Evolutionary conservation across 2,113 vertebrate species (phyloP).

Genomic region (Hymenochirus boettgeri): DNA sequence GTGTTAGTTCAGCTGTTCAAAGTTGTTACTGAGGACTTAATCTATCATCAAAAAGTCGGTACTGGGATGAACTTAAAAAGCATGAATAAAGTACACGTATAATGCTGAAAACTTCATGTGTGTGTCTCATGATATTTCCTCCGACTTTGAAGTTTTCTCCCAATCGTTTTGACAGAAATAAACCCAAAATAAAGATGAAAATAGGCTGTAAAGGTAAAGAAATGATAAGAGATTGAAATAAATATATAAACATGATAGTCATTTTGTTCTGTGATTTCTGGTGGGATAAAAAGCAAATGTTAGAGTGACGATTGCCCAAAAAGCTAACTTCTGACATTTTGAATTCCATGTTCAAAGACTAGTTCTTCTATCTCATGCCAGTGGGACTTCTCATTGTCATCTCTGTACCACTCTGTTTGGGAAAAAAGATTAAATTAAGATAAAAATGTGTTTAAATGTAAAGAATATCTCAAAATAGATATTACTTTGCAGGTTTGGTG

Average conservation of each 20-base stretch:
- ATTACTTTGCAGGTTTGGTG: background rate
- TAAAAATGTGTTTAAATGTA: conserved; percentile 28
- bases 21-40: conserved; percentile 24
- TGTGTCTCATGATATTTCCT: conserved; percentile 24
- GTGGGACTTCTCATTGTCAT: conserved; percentile 9
- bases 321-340: conserved; percentile 29
- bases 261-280: conserved; percentile 34
- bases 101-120: conserved; percentile 9
- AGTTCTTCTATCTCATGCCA: conserved; percentile 10
- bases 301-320: conserved; percentile 21
- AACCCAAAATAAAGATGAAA: conserved; percentile 26
- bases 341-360: conserved; percentile 24
- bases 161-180: conserved; percentile 20
- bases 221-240: conserved; percentile 13
- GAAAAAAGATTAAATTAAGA: conserved; percentile 34
- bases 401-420: background rate
- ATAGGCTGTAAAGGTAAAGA: conserved; percentile 12
- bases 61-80: conserved; percentile 26
- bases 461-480: conserved; percentile 3
- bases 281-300: conserved; percentile 9
- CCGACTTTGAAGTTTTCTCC: conserved; percentile 13
- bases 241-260: conserved; percentile 21
- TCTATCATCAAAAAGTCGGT: conserved; percentile 27
- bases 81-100: conserved; percentile 17
- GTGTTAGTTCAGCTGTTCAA: background rate